Base-by-base conservation (phyloP, 2,888 invertebrate genomes). In the Lumbricus terrestris region DNA sequence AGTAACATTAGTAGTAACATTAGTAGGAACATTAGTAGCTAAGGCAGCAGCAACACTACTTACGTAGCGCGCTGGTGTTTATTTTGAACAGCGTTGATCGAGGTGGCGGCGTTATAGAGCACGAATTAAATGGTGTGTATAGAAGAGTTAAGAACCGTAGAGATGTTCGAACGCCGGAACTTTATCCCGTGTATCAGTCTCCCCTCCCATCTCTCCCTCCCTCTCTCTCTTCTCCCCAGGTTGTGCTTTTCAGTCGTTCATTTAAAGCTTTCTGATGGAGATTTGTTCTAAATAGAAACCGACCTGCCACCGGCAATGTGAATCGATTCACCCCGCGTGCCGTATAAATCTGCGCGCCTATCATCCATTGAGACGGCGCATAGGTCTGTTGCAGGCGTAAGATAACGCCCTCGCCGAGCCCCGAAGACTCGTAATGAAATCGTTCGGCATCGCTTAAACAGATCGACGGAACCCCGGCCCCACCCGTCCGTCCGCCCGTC, bases 401-500 rank as follows among this genome's bases (percentile, higher is more conserved):
- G 69, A 69, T 69, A 69, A 69, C 69, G 69, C 69, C 69, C n/a
- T 69, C n/a, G 0, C 69, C 29, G 69, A n/a, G 69, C 69, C 69
- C 69, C 69, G 69, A 69, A 69, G 69, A n/a, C 69, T 69, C 69
- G 69, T 69, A 69, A 69, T 69, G 69, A 69, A 69, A 69, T 69
- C 69, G 69, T 69, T n/a, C 29, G 69, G n/a, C 69, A 69, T 69
- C 69, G 69, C 69, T 29, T 69, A 69, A 47, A 69, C 69, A 69
- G 69, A 69, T 69, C 69, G 69, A 69, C n/a, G 23, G 0, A 69
- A 69, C 8, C 11, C 69, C n/a, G 0, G n/a, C 69, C 6, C 47
- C 47, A 23, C 23, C 47, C 47, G 47, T 47, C 47, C 47, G 23
- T 23, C 47, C 47, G 23, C 23, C 47, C 47, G 47, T 5, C 42